phyloP scores from a whole-genome alignment of 2,113 vertebrate genomes.

The Bufo bufo region DNA sequence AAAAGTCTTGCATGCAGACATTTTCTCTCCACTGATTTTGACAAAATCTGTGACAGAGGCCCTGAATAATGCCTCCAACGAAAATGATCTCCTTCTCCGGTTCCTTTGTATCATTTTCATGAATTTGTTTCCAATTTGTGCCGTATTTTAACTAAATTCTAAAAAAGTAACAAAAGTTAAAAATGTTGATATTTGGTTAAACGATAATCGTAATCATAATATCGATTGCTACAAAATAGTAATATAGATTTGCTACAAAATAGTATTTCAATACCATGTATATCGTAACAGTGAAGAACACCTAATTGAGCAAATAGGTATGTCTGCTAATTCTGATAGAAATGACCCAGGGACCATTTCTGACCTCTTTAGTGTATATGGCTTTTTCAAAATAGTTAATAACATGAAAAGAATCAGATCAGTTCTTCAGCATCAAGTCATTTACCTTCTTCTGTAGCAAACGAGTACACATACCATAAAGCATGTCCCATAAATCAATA shows the following conservation, averaged over 20 bases:
- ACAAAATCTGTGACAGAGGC: too few relatives aligned
- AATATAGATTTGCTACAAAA: too few relatives aligned
- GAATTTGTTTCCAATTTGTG: neutral
- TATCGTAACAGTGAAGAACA: neutral
- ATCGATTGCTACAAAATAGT: too few relatives aligned
- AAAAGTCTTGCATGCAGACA: too few relatives aligned
- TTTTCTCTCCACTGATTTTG: too few relatives aligned
- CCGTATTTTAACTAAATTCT: neutral
- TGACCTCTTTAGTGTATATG: neutral
- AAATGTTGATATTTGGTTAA: too few relatives aligned
- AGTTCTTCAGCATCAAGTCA: neutral
- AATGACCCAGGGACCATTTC: neutral
- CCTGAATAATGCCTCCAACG: too few relatives aligned
- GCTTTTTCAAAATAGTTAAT: neutral
- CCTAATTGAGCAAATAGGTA: neutral
- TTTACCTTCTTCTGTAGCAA: neutral
- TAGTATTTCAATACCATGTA: too few relatives aligned
- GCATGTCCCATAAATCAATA: constrained; percentile 46
- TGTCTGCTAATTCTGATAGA: neutral
- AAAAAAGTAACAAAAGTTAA: neutral
- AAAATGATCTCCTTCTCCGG: too few relatives aligned
- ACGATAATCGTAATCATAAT: too few relatives aligned
- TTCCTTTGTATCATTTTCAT: too few relatives aligned
- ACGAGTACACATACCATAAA: constrained; percentile 4
- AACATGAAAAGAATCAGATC: neutral